These are phyloP conservation scores for Leptobrachium leishanense DNA, from an alignment of 2,113 vertebrate species.

Conservation along the genomic window DNA sequence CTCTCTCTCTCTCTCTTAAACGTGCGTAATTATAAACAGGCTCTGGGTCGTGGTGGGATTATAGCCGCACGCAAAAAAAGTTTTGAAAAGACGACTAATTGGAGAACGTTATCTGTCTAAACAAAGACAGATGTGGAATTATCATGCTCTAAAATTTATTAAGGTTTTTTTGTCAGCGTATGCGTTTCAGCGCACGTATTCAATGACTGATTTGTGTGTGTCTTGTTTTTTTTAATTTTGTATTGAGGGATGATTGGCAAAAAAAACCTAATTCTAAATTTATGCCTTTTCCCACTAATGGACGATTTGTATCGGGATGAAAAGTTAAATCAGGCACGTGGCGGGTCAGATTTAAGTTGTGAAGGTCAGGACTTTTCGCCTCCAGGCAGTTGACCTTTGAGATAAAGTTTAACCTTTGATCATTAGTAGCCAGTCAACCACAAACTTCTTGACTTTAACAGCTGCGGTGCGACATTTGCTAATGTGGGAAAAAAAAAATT, in stretches of 20 bases:
- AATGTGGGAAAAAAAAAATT: slow-evolving; percentile 69
- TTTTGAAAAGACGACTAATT: slow-evolving; percentile 55
- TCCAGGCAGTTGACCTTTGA: slow-evolving; percentile 90
- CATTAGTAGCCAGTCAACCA: slow-evolving; percentile 89
- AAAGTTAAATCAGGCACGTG: slow-evolving; percentile 82
- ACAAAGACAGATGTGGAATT: slow-evolving; percentile 52
- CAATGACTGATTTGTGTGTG: slow-evolving; percentile 52
- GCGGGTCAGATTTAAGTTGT: slow-evolving; percentile 89
- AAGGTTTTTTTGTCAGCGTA: slow-evolving; percentile 57
- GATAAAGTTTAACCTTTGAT: slow-evolving; percentile 91
- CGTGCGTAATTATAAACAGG: background rate
- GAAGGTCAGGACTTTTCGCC: slow-evolving; percentile 84
- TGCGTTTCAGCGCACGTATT: slow-evolving; percentile 56
- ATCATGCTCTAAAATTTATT: slow-evolving; percentile 58
- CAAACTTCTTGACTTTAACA: slow-evolving; percentile 77
- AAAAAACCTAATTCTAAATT: slow-evolving; percentile 68
- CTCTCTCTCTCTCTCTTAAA: no score
- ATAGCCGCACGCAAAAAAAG: slow-evolving; percentile 43
- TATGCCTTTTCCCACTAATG: slow-evolving; percentile 73
- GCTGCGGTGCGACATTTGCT: slow-evolving; percentile 74
- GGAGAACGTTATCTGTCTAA: slow-evolving; percentile 62
- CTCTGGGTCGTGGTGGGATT: background rate
- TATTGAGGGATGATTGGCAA: slow-evolving; percentile 58
- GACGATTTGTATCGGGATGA: slow-evolving; percentile 81
- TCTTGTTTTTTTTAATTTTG: slow-evolving; percentile 43